phyloP scores from a whole-genome alignment of 2,113 vertebrate genomes.

The Oxygymnocypris stewartii region DNA sequence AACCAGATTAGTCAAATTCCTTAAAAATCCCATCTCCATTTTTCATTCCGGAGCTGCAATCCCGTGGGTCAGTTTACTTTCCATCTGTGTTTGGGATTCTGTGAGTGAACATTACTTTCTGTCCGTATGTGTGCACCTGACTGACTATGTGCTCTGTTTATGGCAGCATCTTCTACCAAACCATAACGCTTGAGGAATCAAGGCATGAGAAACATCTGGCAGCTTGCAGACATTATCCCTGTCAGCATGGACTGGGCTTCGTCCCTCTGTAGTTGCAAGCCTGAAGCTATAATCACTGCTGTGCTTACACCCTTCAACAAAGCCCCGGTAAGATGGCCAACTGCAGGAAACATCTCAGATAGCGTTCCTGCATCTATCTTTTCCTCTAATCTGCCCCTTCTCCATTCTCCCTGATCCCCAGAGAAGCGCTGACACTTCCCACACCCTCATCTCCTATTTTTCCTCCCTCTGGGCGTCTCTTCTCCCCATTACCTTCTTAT shows the following conservation, averaged over 20 bases:
- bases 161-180: not conserved
- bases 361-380: not conserved
- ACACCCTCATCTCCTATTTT: slow-evolving; percentile 1
- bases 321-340: not conserved
- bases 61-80: not conserved
- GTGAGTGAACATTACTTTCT: not conserved
- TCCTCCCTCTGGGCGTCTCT: not conserved
- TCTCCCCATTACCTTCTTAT: slow-evolving; percentile 8
- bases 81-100: not conserved
- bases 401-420: slow-evolving; percentile 22
- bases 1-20: not conserved
- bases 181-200: not conserved
- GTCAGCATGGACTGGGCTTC: not conserved
- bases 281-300: slow-evolving; percentile 25
- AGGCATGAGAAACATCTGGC: not conserved
- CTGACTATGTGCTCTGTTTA: not conserved
- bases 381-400: not conserved
- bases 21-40: not conserved
- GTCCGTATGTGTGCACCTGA: not conserved
- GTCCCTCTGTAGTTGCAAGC: slow-evolving; percentile 29
- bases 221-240: not conserved
- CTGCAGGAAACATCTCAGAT: slow-evolving; percentile 8
- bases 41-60: not conserved
- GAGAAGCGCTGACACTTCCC: not conserved
- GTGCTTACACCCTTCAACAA: slow-evolving; percentile 25